Percentiles rank a stretch among this genome's conserved stretches.
These are phyloP conservation scores for Cosmia pyralina DNA, from an alignment of 2,888 invertebrate species.

Conservation along the genomic window DNA sequence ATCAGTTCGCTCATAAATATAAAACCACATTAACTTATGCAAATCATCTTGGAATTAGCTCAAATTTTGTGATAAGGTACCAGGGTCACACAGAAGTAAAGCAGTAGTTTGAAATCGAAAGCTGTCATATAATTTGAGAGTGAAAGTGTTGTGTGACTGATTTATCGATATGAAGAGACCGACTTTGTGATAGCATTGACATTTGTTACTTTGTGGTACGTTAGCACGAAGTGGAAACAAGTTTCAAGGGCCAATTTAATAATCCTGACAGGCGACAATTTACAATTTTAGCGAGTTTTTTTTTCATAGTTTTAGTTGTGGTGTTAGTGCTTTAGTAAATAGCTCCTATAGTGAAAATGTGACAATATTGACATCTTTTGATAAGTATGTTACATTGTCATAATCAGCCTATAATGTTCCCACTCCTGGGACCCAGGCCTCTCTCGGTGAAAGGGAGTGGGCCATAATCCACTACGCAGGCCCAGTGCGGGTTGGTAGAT, in stretches of 20 bases:
- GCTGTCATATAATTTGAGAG: constrained; percentile 67
- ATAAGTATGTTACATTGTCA: no score
- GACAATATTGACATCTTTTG: no score
- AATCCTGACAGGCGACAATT: no score
- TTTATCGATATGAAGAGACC: constrained; percentile 51
- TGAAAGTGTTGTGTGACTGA: constrained; percentile 70
- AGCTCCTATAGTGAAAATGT: no score
- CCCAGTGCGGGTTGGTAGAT: no score
- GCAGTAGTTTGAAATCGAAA: constrained; percentile 69
- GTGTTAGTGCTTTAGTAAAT: no score
- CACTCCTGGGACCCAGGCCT: no score
- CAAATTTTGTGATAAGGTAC: constrained; percentile 7
- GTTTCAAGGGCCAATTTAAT: background rate
- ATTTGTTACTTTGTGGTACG: constrained; percentile 2
- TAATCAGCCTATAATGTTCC: no score
- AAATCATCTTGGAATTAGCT: constrained; percentile 2
- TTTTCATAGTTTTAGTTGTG: no score
- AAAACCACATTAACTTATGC: constrained; percentile 3
- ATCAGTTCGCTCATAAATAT: background rate
- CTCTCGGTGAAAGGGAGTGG: no score
- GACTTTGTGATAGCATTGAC: constrained; percentile 37
- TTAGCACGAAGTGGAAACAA: background rate
- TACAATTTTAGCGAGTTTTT: no score
- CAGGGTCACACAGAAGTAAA: constrained; percentile 34
- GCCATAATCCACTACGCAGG: no score